phyloP scores from a whole-genome alignment of 35 echinoderm and acorn worm genomes.

The Patiria miniata region DNA sequence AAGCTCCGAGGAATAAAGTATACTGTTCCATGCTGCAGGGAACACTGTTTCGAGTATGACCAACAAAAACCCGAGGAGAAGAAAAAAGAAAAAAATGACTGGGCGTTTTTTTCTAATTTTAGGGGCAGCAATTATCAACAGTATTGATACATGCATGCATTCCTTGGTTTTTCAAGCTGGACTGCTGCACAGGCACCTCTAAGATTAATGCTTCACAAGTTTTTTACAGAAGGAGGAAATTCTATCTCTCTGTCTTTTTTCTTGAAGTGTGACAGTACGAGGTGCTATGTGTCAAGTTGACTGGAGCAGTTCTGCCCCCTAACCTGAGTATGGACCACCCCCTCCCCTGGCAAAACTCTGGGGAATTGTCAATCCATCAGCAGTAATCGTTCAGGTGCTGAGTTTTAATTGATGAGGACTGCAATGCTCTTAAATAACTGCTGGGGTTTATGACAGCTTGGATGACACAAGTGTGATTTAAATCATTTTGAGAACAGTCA shows the following conservation, averaged over 20 bases:
- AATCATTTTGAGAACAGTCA: neutral
- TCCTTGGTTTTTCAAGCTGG: neutral
- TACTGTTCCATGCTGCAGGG: constrained; percentile 9
- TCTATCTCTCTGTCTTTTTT: neutral
- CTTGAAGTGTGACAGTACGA: neutral
- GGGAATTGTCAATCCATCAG: constrained; percentile 19
- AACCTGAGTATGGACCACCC: neutral
- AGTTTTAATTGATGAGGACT: constrained; percentile 8
- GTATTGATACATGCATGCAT: neutral
- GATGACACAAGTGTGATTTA: constrained; percentile 13
- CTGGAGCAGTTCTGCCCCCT: neutral
- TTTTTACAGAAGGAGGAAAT: neutral
- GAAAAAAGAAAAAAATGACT: neutral
- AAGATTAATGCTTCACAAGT: constrained; percentile 21
- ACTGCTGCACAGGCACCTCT: neutral
- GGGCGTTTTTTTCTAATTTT: neutral
- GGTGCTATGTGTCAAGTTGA: neutral
- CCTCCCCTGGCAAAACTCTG: neutral
- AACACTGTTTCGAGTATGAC: neutral
- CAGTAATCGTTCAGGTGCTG: neutral
- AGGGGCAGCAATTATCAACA: neutral
- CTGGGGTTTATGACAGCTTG: neutral
- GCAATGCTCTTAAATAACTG: neutral
- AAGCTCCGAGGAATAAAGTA: neutral
- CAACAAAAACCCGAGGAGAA: neutral